Evolutionary conservation across 2,797 vertebrate genomes (phyloP).

Genomic region (Siniperca scherzeri): DNA sequence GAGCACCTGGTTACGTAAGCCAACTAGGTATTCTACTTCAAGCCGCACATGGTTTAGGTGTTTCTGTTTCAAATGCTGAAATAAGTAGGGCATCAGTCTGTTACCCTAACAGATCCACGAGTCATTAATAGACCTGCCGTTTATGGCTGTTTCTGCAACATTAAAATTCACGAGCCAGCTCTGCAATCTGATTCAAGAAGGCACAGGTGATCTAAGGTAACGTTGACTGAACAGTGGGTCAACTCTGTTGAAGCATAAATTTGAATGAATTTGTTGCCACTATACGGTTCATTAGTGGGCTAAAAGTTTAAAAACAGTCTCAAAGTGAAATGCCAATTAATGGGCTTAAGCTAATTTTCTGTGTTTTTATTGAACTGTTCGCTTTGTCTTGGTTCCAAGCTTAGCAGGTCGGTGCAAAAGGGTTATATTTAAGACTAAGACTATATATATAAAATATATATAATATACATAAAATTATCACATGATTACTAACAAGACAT

Average conservation of each 20-base stretch:
- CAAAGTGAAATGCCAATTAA: background rate
- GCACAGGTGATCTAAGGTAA: constrained; percentile 41
- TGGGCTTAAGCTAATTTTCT: background rate
- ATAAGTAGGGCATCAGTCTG: constrained; percentile 42
- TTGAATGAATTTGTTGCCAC: background rate
- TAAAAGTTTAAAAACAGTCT: constrained; percentile 28
- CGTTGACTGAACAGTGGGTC: constrained; percentile 24
- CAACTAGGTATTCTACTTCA: constrained; percentile 8
- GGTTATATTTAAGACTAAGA: constrained; percentile 16
- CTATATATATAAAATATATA: too few relatives aligned
- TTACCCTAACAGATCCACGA: constrained; percentile 22
- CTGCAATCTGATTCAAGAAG: constrained; percentile 15
- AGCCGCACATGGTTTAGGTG: constrained; percentile 15
- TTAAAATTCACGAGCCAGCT: constrained; percentile 51
- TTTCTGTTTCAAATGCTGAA: constrained; percentile 36
- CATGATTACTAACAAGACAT: constrained; percentile 25
- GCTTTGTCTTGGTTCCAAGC: background rate
- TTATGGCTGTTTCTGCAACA: constrained; percentile 32
- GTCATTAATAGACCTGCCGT: constrained; percentile 34
- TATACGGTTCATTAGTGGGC: background rate
- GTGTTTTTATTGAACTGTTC: background rate
- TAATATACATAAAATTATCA: too few relatives aligned
- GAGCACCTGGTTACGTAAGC: constrained; percentile 28
- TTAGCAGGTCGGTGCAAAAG: background rate
- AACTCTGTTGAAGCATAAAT: background rate